Conservation (phyloP, 2,797 vertebrate genomes). For the Distichodus sexfasciatus region DNA sequence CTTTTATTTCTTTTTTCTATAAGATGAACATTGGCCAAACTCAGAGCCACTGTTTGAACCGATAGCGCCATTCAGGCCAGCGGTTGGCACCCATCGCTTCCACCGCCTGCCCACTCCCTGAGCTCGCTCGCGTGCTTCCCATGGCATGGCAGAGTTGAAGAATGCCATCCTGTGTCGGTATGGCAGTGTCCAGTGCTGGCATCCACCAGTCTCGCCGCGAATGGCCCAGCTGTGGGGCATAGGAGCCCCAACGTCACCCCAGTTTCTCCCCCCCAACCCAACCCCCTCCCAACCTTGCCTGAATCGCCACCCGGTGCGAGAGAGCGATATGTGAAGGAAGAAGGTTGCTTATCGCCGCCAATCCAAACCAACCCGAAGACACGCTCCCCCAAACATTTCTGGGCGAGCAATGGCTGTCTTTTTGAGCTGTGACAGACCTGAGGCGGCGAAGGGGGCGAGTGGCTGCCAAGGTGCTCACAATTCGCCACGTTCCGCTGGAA, state of each 20-base stretch:
- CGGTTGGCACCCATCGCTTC: conserved; percentile 2
- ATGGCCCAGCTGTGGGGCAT: conserved; percentile 60
- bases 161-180: conserved; percentile 59
- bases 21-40: conserved; percentile 12
- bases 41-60: conserved; percentile 44
- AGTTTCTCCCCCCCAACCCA: conserved; percentile 16
- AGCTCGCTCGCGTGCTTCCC: conserved; percentile 3
- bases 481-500: conserved; percentile 73
- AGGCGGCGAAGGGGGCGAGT: conserved; percentile 64
- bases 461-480: conserved; percentile 74
- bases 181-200: conserved; percentile 76
- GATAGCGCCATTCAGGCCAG: conserved; percentile 31
- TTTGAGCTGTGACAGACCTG: conserved; percentile 73
- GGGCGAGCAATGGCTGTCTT: conserved; percentile 64
- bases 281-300: too few relatives aligned
- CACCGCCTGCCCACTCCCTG: not conserved
- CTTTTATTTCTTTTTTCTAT: too few relatives aligned
- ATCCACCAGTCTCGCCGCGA: conserved; percentile 67
- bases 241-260: conserved; percentile 46
- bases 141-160: conserved; percentile 22
- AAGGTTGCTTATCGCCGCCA: conserved; percentile 77
- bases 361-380: conserved; percentile 82
- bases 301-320: conserved; percentile 64
- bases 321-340: conserved; percentile 75
- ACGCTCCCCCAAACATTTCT: conserved; percentile 72